Percentiles rank a stretch among this genome's conserved stretches.
Evolutionary conservation across 2,888 invertebrate species (phyloP).

Genomic region (Salticus scenicus): DNA sequence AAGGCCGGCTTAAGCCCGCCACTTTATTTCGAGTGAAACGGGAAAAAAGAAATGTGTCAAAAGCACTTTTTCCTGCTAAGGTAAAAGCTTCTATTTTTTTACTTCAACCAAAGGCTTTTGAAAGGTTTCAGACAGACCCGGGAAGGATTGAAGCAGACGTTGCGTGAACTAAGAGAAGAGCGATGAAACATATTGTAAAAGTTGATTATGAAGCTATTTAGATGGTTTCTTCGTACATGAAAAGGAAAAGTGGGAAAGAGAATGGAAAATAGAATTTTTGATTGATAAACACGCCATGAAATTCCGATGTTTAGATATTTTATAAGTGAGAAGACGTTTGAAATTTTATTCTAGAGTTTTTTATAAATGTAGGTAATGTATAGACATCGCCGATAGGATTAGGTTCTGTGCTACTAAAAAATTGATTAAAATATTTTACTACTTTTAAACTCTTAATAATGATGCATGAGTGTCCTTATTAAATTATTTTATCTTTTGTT

Average conservation of each 20-base stretch:
- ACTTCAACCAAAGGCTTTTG: constrained; percentile 37
- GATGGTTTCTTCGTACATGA: constrained; percentile 13
- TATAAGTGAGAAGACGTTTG: no score
- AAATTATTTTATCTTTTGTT: no score
- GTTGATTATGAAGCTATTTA: constrained; percentile 23
- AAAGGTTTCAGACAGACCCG: constrained; percentile 45
- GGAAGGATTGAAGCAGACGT: constrained; percentile 7
- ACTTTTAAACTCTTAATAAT: no score
- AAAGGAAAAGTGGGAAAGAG: not conserved
- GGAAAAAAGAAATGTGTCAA: constrained; percentile 60
- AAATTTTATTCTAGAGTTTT: no score
- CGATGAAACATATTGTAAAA: constrained; percentile 9
- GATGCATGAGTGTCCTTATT: no score
- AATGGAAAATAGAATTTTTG: not conserved
- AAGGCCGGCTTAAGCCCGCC: constrained; percentile 65
- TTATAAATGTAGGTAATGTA: no score
- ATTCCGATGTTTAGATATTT: no score
- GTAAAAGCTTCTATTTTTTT: constrained; percentile 42
- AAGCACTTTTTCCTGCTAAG: constrained; percentile 25
- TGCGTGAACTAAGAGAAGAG: not conserved
- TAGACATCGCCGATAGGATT: no score
- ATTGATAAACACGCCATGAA: not conserved
- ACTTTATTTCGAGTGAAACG: constrained; percentile 66
- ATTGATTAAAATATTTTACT: no score
- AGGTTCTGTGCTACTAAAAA: no score